Percentiles rank a stretch among this genome's conserved stretches.
phyloP scores from a whole-genome alignment of 1,140 invertebrate species.

The Leptinotarsa texana region DNA sequence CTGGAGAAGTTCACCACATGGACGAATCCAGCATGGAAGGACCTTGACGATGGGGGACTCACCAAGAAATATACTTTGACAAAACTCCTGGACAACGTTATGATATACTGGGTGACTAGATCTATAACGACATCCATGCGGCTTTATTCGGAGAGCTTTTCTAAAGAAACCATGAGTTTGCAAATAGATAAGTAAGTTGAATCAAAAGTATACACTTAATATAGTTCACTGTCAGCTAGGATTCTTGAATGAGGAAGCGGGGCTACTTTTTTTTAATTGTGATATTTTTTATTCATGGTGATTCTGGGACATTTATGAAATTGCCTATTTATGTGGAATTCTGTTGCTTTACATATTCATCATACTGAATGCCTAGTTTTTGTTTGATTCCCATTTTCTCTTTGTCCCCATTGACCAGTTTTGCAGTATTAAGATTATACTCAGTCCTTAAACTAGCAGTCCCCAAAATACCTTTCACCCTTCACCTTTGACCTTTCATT shows the following conservation, averaged over 20 bases:
- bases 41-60: slow-evolving; percentile 74
- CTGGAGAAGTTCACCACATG: slow-evolving; percentile 83
- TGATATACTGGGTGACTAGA: slow-evolving; percentile 83
- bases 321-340: too few relatives aligned
- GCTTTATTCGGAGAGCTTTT: slow-evolving; percentile 72
- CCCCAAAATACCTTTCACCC: background rate
- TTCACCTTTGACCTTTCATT: background rate
- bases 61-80: slow-evolving; percentile 67
- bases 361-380: too few relatives aligned
- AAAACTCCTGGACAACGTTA: slow-evolving; percentile 84
- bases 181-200: slow-evolving; percentile 59
- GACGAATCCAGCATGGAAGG: slow-evolving; percentile 65
- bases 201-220: background rate
- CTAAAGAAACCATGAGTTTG: slow-evolving; percentile 45
- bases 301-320: too few relatives aligned
- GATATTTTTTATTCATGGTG: too few relatives aligned
- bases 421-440: too few relatives aligned
- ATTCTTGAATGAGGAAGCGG: too few relatives aligned
- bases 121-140: slow-evolving; percentile 77
- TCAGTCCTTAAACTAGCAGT: too few relatives aligned
- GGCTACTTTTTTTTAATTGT: too few relatives aligned
- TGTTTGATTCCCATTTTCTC: too few relatives aligned
- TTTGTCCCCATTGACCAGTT: too few relatives aligned
- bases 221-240: too few relatives aligned
- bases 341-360: too few relatives aligned